Percentiles rank a stretch among this genome's conserved stretches.
These are phyloP conservation scores for Dendrophyllia cribrosa DNA, from an alignment of 64 coral and sea anemone genomes.

Conservation along the genomic window DNA sequence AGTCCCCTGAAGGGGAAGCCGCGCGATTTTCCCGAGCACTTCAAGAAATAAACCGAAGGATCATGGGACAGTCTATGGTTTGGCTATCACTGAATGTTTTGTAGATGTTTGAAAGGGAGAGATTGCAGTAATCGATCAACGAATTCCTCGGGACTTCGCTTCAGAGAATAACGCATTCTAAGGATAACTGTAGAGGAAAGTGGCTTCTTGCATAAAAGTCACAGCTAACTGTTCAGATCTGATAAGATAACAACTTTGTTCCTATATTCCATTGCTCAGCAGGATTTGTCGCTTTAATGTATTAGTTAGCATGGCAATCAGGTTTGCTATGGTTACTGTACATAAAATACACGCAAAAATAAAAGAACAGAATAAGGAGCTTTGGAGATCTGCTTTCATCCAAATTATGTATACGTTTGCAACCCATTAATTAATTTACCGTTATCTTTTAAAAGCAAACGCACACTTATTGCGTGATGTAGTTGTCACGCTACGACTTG, in stretches of 20 bases:
- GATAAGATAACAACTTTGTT: neutral
- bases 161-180: too few species aligned
- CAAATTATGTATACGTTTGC: too few species aligned
- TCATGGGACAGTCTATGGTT: conserved; percentile 28
- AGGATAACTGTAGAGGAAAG: too few species aligned
- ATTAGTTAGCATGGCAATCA: neutral
- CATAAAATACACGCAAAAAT: neutral
- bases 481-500: neutral
- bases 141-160: too few species aligned
- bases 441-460: too few species aligned
- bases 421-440: too few species aligned
- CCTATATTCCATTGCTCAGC: neutral
- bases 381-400: too few species aligned
- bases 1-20: conserved; percentile 22
- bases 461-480: too few species aligned
- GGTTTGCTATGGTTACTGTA: too few species aligned
- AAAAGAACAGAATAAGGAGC: neutral
- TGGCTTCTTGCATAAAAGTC: too few species aligned
- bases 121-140: neutral
- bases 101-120: neutral
- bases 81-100: neutral
- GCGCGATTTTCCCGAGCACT: conserved; percentile 2
- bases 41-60: conserved; percentile 18
- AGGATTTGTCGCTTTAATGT: neutral
- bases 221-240: neutral